These are phyloP conservation scores for Nephrotoma guestfalica DNA, from an alignment of 2,888 invertebrate genomes.

Conservation along the genomic window DNA sequence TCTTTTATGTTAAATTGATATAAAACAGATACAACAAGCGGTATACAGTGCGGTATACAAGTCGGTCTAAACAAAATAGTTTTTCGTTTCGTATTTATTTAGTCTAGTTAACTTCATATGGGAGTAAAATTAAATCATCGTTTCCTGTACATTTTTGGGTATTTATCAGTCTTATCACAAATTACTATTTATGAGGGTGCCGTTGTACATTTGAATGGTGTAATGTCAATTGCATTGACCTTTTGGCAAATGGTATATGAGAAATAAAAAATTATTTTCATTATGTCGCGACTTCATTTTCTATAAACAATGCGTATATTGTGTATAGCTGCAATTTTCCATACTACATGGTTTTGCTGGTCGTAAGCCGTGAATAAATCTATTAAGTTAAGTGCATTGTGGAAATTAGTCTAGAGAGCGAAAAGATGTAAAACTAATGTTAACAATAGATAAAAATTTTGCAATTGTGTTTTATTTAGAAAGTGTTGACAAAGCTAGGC, in stretches of 20 bases:
- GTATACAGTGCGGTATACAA: background rate
- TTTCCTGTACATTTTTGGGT: background rate
- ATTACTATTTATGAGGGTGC: background rate
- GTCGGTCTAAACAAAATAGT: background rate
- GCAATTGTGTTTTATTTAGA: background rate
- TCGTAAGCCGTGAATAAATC: background rate
- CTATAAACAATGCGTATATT: background rate
- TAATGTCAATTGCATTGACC: background rate
- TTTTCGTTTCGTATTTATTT: background rate
- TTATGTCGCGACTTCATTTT: background rate
- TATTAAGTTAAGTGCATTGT: background rate
- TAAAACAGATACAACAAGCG: background rate
- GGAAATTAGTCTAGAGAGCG: background rate
- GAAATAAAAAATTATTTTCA: background rate
- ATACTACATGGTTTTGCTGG: background rate
- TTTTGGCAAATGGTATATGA: background rate
- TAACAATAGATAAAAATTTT: background rate
- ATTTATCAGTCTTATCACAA: background rate
- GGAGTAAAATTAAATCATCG: background rate
- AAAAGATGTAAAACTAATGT: background rate
- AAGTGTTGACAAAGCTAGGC: background rate
- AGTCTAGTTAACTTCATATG: background rate
- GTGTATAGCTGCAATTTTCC: background rate
- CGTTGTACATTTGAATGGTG: background rate
- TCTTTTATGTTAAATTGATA: background rate